These are phyloP conservation scores for Thymelicus acteon DNA, from an alignment of 2,888 invertebrate genomes.

Conservation along the genomic window DNA sequence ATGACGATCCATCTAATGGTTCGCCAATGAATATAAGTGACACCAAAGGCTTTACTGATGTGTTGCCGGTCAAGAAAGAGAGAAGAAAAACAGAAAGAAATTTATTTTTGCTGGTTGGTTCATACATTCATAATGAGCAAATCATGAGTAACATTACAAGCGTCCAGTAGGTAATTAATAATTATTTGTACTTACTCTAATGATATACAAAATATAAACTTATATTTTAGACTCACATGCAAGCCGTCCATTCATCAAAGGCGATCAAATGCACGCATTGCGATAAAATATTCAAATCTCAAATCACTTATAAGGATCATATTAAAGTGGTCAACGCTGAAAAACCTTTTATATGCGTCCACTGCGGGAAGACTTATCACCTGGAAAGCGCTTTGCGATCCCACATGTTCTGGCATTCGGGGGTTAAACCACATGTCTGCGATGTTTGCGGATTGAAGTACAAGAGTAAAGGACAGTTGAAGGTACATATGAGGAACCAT, in stretches of 20 bases:
- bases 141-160: too few relatives aligned
- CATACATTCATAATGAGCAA: too few relatives aligned
- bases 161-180: too few relatives aligned
- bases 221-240: slow-evolving; percentile 36
- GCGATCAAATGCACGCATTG: slow-evolving; percentile 59
- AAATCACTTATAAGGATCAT: slow-evolving; percentile 50
- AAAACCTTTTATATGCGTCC: slow-evolving; percentile 53
- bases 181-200: too few relatives aligned
- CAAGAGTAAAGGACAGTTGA: slow-evolving; percentile 56
- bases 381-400: slow-evolving; percentile 45
- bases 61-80: too few relatives aligned
- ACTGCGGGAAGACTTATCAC: slow-evolving; percentile 55
- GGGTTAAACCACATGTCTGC: slow-evolving; percentile 55
- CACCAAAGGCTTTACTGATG: too few relatives aligned
- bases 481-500: slow-evolving; percentile 52
- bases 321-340: slow-evolving; percentile 45
- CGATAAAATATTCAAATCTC: slow-evolving; percentile 55
- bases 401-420: slow-evolving; percentile 60
- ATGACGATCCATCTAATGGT: too few relatives aligned
- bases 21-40: too few relatives aligned
- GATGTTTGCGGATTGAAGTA: slow-evolving; percentile 55
- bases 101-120: too few relatives aligned
- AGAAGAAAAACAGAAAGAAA: too few relatives aligned
- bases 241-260: slow-evolving; percentile 40
- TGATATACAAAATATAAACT: not conserved